Conservation (phyloP, 2,888 invertebrate species). For the Shargacucullia verbasci region DNA sequence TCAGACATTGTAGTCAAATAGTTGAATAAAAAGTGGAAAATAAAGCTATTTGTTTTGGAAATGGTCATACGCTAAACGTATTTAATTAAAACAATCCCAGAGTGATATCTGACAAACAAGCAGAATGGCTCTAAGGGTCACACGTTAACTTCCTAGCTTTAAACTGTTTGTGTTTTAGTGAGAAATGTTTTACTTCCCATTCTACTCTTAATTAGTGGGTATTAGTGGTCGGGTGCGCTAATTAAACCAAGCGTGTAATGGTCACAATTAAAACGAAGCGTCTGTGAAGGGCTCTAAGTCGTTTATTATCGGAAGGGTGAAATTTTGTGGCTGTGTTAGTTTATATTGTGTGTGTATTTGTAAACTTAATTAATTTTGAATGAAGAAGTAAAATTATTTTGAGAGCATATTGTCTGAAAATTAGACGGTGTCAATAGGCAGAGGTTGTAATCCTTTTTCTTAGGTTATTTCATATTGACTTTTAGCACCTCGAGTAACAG, state of each 20-base stretch:
- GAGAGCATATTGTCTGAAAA: too few relatives aligned
- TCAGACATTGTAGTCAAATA: too few relatives aligned
- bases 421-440: too few relatives aligned
- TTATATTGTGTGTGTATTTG: slow-evolving; percentile 22
- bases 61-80: background rate
- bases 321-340: slow-evolving; percentile 27
- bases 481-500: too few relatives aligned
- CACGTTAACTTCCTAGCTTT: slow-evolving; percentile 9
- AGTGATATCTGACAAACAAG: background rate
- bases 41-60: too few relatives aligned
- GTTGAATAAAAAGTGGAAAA: too few relatives aligned
- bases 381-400: slow-evolving; percentile 3
- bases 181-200: slow-evolving; percentile 51
- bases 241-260: slow-evolving; percentile 64
- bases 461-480: too few relatives aligned
- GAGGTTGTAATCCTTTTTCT: too few relatives aligned
- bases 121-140: background rate
- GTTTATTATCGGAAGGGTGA: slow-evolving; percentile 53
- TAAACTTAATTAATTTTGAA: slow-evolving; percentile 19
- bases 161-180: slow-evolving; percentile 45
- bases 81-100: background rate
- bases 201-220: slow-evolving; percentile 60
- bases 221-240: slow-evolving; percentile 59
- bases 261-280: slow-evolving; percentile 63
- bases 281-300: slow-evolving; percentile 50